Percentiles rank a stretch among this genome's conserved stretches.
Conservation (phyloP, 2,797 vertebrate genomes). For the Cottoperca gobio region DNA sequence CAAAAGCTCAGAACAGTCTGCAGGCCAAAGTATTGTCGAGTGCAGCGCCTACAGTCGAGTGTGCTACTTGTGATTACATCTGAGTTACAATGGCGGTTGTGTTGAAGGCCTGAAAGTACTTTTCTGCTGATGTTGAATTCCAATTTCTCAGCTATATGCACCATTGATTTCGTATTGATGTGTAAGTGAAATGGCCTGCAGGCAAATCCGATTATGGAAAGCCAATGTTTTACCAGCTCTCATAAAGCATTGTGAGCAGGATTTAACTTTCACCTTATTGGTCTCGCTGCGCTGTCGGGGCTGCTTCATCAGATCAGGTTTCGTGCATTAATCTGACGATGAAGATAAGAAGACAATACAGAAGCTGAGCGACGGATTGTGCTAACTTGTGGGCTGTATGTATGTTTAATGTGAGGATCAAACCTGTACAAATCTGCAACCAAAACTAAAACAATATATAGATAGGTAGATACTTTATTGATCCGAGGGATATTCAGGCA, state of each 20-base stretch:
- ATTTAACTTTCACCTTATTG: conserved; percentile 63
- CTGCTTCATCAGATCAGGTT: conserved; percentile 56
- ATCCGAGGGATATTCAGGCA: too few relatives aligned
- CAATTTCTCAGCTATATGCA: conserved; percentile 55
- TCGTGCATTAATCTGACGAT: conserved; percentile 52
- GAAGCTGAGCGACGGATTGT: conserved; percentile 17
- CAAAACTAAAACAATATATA: too few relatives aligned
- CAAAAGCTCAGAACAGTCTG: conserved; percentile 8
- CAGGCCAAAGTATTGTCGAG: not conserved
- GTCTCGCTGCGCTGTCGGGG: conserved; percentile 19
- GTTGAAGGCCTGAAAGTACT: conserved; percentile 26
- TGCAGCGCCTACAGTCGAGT: conserved; percentile 7
- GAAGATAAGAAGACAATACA: conserved; percentile 32
- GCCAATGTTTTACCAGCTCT: conserved; percentile 69
- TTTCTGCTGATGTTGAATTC: conserved; percentile 39
- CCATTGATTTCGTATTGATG: conserved; percentile 69
- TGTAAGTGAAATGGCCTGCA: conserved; percentile 60
- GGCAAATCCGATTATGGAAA: conserved; percentile 64
- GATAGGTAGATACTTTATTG: too few relatives aligned
- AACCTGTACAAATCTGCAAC: not conserved
- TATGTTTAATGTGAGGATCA: not conserved
- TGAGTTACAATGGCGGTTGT: conserved; percentile 15
- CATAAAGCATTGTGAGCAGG: conserved; percentile 48
- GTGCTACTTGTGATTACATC: conserved; percentile 23
- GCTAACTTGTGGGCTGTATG: too few relatives aligned